Base-by-base conservation (phyloP, 2,888 invertebrate species). In the Ormyrus labotus region DNA sequence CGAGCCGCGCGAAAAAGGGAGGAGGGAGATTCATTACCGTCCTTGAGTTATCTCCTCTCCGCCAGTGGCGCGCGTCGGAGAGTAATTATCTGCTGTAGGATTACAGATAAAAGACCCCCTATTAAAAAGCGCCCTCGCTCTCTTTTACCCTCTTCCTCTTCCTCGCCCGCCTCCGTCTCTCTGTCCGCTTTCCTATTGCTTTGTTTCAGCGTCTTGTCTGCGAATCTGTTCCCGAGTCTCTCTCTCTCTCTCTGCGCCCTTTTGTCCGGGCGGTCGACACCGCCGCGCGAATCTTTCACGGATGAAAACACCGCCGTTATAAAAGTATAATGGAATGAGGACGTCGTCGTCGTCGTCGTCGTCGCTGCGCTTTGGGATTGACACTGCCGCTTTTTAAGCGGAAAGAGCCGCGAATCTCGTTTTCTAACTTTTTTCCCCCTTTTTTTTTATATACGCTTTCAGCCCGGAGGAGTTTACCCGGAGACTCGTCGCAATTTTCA, bases 81-180 rank as follows among this genome's bases (percentile, higher is more conserved):
- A 87, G 88, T 89, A 89, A 88, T 88, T 89, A 89, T 89, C 87
- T 86, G 84, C 85, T 84, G 87, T 87, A 86, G 86, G 86, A 85
- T 86, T 85, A 84, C 85, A 84, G 88, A 88, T 88, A 87, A 88
- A 87, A 87, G 87, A 86, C 84, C 86, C 83, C 81, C 83, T 82
- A 84, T 85, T 85, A 85, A 84, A 83, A 83, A 78, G 78, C 73
- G 58, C 70, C 63, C 65, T 53, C 57, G 13, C 78, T n/a, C n/a
- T n/a, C 64, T 47, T 55, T 51, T 60, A 50, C 48, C 53, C 64
- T 73, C 73, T 55, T 71, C 83, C 84, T 82, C 84, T 50, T 9
- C 58, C 71, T 4, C 34, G 13, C 57, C 13, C 67, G 78, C 34
- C 34, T 34, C 34, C 34, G 34, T 2, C 34, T 34, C 34, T 34